Percentiles rank a stretch among this genome's conserved stretches.
These are phyloP conservation scores for Ceratotherium simum DNA, from an alignment of 2,113 vertebrate species.

Conservation along the genomic window DNA sequence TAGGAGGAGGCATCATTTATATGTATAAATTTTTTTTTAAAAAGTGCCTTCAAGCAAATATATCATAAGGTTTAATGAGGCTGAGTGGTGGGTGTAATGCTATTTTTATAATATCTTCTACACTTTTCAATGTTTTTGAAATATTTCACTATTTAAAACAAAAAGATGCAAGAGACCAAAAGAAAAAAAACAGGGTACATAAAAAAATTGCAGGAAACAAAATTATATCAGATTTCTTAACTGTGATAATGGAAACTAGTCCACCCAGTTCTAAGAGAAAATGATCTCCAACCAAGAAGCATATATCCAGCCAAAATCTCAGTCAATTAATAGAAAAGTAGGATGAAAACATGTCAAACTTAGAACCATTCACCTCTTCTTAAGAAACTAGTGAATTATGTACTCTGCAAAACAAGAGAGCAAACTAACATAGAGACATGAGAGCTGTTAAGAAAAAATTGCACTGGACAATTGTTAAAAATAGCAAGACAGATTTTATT, in stretches of 20 bases:
- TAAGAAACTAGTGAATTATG: neutral
- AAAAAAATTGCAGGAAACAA: slow-evolving; percentile 12
- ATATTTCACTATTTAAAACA: neutral
- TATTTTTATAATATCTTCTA: neutral
- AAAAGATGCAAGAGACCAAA: neutral
- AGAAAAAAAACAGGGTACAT: neutral
- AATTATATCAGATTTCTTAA: neutral
- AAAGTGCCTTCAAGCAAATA: neutral
- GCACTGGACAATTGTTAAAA: neutral
- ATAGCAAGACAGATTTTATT: neutral
- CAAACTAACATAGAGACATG: neutral
- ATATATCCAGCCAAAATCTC: neutral
- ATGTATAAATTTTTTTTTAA: neutral
- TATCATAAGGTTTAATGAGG: neutral
- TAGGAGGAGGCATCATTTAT: neutral
- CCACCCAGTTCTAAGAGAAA: neutral
- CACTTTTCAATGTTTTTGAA: neutral
- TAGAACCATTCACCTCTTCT: neutral
- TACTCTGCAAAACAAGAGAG: neutral
- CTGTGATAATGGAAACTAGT: neutral
- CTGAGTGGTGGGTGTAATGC: neutral
- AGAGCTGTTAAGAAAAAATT: neutral
- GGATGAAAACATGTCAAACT: neutral
- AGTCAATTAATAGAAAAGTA: neutral
- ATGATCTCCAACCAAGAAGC: neutral